Evolutionary conservation across 2,113 vertebrate genomes (phyloP), one percentile per base, ranked within the genome.

Genomic region (Bathybates hornii): DNA sequence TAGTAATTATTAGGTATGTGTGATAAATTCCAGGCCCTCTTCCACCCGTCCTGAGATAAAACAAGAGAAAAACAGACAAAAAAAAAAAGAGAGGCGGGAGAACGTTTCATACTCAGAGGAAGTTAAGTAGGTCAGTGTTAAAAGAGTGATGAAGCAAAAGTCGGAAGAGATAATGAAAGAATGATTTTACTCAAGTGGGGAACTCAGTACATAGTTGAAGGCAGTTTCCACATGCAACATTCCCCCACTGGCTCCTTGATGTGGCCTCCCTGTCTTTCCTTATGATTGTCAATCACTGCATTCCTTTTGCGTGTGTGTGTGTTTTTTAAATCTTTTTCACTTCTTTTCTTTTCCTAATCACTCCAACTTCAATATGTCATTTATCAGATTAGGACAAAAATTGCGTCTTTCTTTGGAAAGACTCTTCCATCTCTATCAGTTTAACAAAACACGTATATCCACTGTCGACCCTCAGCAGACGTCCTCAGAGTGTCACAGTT

Each of bases 1-100:
- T 95, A 93, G 94, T 95, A 95, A 95, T 95, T 95, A 96, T 95
- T 95, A 95, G 95, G 95, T 95, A 96, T 90, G 95, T 94, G 95
- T 96, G 95, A 97, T 94, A 95, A 95, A 95, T 94, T 91, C 95
- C 96, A 95, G 95, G 87, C 93, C 86, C 84, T 92, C 88, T 91
- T 91, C 91, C 87, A 92, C 73, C 82, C 50, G 24, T 91, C 81
- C 78, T 6, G 32, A 89, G 91, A 92, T 88, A 91, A 50, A 92
- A 82, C 50, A 84, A 91, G 83, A 80, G 79, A 83, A 86, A 82
- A 88, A 81, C 9, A 89, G 83, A 84, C 52, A 63, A 61, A 59
- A 14, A 36, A 34, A 32, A 32, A 85, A 12, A 14, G 1, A 63
- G 52, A 82, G 73, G 83, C 1, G 83, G 57, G 71, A n/a, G 78